A percentile compares a stretch with the other conserved stretches of the same genome.
Evolutionary conservation across 2,888 invertebrate genomes (phyloP).

Genomic region (Epinotia nisella): DNA sequence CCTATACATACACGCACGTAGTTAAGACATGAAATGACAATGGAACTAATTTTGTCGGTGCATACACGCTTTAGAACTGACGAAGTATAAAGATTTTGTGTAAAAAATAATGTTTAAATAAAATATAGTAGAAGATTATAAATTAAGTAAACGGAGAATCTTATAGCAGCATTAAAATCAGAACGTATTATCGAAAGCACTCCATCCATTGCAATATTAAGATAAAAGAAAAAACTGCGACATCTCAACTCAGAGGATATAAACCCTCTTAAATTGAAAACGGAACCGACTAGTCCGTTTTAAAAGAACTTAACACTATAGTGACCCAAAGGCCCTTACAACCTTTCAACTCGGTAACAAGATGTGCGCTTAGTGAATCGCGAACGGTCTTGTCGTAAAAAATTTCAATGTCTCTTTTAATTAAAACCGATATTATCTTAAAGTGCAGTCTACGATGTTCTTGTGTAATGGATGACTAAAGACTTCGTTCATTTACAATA

Average conservation of each 20-base stretch:
- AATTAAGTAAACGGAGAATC: neutral
- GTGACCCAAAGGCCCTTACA: neutral
- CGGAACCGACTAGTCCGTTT: neutral
- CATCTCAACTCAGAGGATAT: slow-evolving; percentile 3
- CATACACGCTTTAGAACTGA: neutral
- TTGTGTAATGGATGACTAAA: slow-evolving; percentile 1
- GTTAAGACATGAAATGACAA: slow-evolving; percentile 11
- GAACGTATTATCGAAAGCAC: neutral
- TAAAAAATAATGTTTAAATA: neutral
- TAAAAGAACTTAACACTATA: neutral
- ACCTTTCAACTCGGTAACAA: neutral
- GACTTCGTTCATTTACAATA: slow-evolving; percentile 8
- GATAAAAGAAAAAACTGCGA: slow-evolving; percentile 5
- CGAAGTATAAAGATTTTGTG: no score
- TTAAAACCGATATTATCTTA: slow-evolving; percentile 23
- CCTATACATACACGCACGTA: neutral
- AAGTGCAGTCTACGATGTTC: slow-evolving; percentile 4
- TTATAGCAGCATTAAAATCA: neutral
- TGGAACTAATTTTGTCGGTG: neutral
- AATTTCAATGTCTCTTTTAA: slow-evolving; percentile 24
- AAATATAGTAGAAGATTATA: neutral
- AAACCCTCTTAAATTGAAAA: slow-evolving; percentile 16
- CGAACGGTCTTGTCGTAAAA: slow-evolving; percentile 17
- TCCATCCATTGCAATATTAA: neutral
- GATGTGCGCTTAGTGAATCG: slow-evolving; percentile 3